These are phyloP conservation scores for Ephydatia muelleri DNA, from an alignment of 37 sponge, comb jelly and placozoan species.

Conservation along the genomic window DNA sequence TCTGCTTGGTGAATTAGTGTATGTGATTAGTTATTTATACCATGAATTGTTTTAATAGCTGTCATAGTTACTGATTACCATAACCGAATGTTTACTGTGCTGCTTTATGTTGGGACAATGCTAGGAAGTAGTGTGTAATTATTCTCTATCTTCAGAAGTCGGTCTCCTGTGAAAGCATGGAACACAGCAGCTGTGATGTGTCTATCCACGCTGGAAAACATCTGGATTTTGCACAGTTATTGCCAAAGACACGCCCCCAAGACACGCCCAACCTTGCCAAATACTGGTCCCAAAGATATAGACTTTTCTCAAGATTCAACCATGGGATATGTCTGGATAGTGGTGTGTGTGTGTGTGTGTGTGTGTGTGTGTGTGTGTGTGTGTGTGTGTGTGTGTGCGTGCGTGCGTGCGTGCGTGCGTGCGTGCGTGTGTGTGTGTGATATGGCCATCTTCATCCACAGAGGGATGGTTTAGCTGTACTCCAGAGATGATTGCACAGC, in stretches of 20 bases:
- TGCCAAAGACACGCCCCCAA: neutral
- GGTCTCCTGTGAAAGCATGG: neutral
- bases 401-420: no score
- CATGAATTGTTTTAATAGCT: neutral
- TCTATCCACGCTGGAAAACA: neutral
- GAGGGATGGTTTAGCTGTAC: conserved; percentile 99
- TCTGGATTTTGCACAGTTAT: neutral
- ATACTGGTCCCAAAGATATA: conserved; percentile 97
- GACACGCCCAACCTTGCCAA: conserved; percentile 58
- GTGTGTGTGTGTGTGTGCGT: no score
- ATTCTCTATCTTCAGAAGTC: neutral
- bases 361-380: no score
- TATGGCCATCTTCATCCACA: no score
- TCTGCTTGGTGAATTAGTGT: neutral
- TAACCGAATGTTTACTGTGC: no score
- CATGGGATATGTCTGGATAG: conserved; percentile 85
- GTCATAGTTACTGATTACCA: neutral
- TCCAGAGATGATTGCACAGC: conserved; percentile 96
- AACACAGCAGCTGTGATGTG: neutral
- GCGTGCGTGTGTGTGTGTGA: no score
- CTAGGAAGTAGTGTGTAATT: no score
- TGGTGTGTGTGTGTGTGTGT: conserved; percentile 34
- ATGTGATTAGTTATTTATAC: neutral
- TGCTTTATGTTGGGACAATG: neutral
- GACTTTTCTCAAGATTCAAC: conserved; percentile 93